Evolutionary conservation across 2,113 vertebrate genomes (phyloP).

Genomic region (Oreochromis spilurus): DNA sequence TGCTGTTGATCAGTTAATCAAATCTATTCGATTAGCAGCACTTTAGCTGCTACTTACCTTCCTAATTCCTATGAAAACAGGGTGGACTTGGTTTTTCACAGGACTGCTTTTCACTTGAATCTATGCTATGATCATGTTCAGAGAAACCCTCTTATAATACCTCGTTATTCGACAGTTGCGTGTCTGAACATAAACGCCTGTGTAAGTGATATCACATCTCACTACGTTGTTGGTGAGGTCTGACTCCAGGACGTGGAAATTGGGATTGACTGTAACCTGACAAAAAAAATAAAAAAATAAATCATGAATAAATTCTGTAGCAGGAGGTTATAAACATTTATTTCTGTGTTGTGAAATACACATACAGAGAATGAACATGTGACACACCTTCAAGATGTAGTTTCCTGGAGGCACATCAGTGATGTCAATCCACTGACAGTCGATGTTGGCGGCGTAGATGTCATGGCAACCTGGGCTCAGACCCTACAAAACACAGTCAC

Average conservation of each 20-base stretch:
- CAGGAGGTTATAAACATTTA: background rate
- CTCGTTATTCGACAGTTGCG: slow-evolving; percentile 75
- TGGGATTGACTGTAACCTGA: slow-evolving; percentile 81
- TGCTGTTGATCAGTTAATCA: background rate
- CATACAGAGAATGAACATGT: background rate
- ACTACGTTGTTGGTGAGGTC: slow-evolving; percentile 81
- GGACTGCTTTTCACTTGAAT: background rate
- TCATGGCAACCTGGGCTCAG: slow-evolving; percentile 84
- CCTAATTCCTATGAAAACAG: background rate
- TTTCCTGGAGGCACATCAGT: slow-evolving; percentile 80
- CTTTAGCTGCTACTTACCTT: background rate
- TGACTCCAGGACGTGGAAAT: slow-evolving; percentile 73
- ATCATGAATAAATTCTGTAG: background rate
- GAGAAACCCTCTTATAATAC: slow-evolving; percentile 34
- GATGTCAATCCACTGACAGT: slow-evolving; percentile 87
- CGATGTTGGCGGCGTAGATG: slow-evolving; percentile 81
- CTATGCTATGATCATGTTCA: background rate
- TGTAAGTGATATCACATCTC: slow-evolving; percentile 78
- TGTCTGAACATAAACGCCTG: slow-evolving; percentile 76
- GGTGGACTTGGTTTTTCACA: background rate
- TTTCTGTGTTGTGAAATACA: background rate
- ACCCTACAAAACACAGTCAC: slow-evolving; percentile 62
- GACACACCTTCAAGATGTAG: slow-evolving; percentile 77
- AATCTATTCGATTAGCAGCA: background rate
- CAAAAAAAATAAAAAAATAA: background rate